Base-by-base conservation (phyloP, 53 echinoderm and acorn worm genomes). In the Apostichopus leukothele region DNA sequence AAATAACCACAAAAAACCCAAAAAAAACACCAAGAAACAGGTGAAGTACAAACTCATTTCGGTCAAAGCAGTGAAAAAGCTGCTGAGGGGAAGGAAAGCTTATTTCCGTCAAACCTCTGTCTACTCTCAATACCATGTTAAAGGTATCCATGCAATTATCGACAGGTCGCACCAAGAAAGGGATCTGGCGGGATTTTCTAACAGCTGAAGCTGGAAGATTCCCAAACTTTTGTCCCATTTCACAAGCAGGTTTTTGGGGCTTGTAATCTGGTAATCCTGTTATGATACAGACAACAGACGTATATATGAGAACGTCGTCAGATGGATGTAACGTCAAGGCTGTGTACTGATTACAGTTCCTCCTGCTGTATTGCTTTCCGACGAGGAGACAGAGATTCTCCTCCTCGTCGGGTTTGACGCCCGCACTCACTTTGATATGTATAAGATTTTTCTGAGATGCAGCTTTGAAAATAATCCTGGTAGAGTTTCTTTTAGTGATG, bases 31-130 rank as follows among this genome's bases (percentile, higher is more conserved):
- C 39, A 39, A 39, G 39, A 39, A 39, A 39, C 39, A 39, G 39
- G 39, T 39, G 39, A 39, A 39, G 39, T 39, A 39, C 39, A 39
- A 39, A 39, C 39, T 39, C 39, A 39, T 39, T 39, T 39, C 39
- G 39, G 39, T 39, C 3, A 39, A 39, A 39, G 39, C 39, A 39
- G 39, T 39, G 39, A 39, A 39, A 39, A 63, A 13, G 4, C 51
- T 79, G 52, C 79, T 53, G 79, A 79, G 79, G 79, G 79, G 79
- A 79, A 79, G 54, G 79, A 79, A 79, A 79, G 79, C 79, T 79
- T 52, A 79, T 79, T 79, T 79, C 79, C 79, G 39, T 19, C 39
- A 19, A 19, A 50, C 53, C 51, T 79, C 19, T 51, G 51, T 53
- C 39, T 39, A 39, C 39, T 39, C 39, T 3, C 39, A 39, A 39